These are phyloP conservation scores for Rhombomys opimus DNA, from an alignment of 2,113 vertebrate genomes.

Conservation along the genomic window DNA sequence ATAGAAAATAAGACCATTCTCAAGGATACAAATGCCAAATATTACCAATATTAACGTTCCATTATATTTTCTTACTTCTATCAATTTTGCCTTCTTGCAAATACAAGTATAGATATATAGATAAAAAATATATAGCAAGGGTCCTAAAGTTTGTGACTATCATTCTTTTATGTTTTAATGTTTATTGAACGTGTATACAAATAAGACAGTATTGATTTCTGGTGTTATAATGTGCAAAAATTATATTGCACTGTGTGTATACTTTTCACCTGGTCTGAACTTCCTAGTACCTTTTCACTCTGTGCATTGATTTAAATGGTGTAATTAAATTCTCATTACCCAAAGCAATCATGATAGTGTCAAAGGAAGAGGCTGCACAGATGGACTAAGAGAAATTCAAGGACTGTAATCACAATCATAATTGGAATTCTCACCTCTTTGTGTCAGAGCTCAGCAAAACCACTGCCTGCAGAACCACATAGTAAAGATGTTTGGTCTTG, in stretches of 20 bases:
- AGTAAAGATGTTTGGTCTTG: background rate
- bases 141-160: background rate
- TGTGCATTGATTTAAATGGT: constrained; percentile 13
- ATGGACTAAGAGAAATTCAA: background rate
- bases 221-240: background rate
- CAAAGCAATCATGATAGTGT: background rate
- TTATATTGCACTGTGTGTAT: background rate
- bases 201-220: background rate
- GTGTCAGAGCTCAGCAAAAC: background rate
- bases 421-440: background rate
- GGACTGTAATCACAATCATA: background rate
- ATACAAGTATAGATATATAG: background rate
- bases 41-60: background rate
- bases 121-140: background rate
- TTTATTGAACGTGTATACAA: background rate
- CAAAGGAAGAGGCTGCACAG: background rate
- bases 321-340: constrained; percentile 12
- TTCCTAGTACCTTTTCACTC: constrained; percentile 19
- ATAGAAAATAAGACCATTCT: background rate
- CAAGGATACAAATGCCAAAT: background rate
- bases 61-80: background rate
- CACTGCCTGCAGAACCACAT: background rate
- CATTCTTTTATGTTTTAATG: background rate
- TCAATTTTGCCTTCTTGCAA: background rate
- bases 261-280: background rate